phyloP scores from a whole-genome alignment of 2,113 vertebrate genomes.

The Isurus oxyrinchus region DNA sequence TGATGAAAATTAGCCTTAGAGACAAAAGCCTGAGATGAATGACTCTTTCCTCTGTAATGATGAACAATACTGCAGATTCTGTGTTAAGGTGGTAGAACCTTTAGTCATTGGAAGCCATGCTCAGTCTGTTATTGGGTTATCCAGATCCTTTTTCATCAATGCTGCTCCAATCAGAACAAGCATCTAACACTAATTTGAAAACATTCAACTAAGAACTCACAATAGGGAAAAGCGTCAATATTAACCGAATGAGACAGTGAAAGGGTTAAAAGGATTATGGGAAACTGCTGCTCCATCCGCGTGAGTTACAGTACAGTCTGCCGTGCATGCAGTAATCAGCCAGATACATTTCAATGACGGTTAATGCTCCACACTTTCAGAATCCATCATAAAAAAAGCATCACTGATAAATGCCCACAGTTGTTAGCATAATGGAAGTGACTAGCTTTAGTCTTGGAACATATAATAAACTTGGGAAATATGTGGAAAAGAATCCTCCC shows the following conservation, averaged over 20 bases:
- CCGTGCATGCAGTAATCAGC: constrained; percentile 32
- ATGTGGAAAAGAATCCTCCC: not conserved
- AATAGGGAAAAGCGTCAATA: not conserved
- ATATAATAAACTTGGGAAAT: not conserved
- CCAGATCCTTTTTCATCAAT: not conserved
- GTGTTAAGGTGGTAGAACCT: not conserved
- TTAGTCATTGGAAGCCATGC: not conserved
- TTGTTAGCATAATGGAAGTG: not conserved
- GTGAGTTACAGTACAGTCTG: constrained; percentile 1
- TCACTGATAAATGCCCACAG: not conserved
- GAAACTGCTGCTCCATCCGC: constrained; percentile 9
- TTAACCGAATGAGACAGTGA: constrained; percentile 33
- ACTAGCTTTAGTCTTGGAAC: not conserved
- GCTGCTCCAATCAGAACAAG: not conserved
- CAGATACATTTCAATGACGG: constrained; percentile 7
- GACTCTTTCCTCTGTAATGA: not conserved
- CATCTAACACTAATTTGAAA: not conserved
- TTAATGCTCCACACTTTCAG: constrained; percentile 31
- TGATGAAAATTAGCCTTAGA: not conserved
- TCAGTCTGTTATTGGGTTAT: no score
- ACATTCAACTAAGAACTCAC: not conserved
- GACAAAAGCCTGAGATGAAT: not conserved
- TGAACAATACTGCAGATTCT: not conserved
- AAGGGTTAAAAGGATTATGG: constrained; percentile 31
- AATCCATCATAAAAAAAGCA: not conserved